Conservation (phyloP, 2,888 invertebrate species). For the Apocheima hispidaria region DNA sequence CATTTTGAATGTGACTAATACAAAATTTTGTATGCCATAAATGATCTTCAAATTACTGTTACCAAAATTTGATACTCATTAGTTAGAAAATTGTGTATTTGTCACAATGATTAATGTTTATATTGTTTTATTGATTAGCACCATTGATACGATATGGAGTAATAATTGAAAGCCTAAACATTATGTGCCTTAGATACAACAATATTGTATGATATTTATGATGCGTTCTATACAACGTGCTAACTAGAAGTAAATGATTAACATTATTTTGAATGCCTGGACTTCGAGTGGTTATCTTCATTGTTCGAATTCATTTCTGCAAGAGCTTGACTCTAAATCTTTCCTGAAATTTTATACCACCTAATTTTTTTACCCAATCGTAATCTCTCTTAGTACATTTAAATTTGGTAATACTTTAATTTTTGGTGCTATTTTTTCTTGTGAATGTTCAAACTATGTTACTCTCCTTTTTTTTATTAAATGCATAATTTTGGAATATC, state of each 20-base stretch:
- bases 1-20: constrained; percentile 60
- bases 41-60: constrained; percentile 34
- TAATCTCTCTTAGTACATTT: constrained; percentile 11
- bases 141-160: constrained; percentile 83
- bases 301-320: constrained; percentile 76
- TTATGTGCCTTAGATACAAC: constrained; percentile 87
- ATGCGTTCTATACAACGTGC: constrained; percentile 86
- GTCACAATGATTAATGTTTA: constrained; percentile 55
- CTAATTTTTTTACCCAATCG: constrained; percentile 32
- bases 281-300: constrained; percentile 69
- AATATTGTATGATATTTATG: constrained; percentile 86
- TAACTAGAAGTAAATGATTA: constrained; percentile 84
- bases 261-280: constrained; percentile 80
- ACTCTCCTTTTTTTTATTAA: neutral
- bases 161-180: constrained; percentile 86
- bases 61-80: constrained; percentile 42
- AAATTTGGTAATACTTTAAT: constrained; percentile 2
- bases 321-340: constrained; percentile 68
- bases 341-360: constrained; percentile 57
- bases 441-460: constrained; percentile 13
- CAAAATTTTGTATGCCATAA: constrained; percentile 44
- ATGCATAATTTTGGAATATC: constrained; percentile 5
- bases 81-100: constrained; percentile 54
- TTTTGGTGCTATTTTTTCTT: constrained; percentile 14
- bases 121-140: constrained; percentile 73